A percentile compares a stretch with the other conserved stretches of the same genome.
Evolutionary conservation across 2,888 invertebrate species (phyloP).

Genomic region (Schizaphis graminum): DNA sequence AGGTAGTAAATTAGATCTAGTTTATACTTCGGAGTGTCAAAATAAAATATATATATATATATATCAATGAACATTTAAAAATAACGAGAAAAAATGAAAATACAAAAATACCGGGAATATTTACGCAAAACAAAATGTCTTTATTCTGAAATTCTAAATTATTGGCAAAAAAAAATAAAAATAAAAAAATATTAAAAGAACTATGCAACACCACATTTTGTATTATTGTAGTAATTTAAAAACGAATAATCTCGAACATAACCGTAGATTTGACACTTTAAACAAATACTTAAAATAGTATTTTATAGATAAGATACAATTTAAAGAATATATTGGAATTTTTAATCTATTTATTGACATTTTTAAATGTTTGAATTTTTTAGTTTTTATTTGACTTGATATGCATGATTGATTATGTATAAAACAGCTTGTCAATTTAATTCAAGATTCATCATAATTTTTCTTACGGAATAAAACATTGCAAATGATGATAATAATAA

Average conservation of each 20-base stretch:
- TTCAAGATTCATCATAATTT: neutral
- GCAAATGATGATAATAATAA: too few relatives aligned
- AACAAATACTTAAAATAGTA: neutral
- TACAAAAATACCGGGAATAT: neutral
- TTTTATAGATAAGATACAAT: neutral
- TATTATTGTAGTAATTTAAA: neutral
- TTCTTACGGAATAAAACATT: neutral
- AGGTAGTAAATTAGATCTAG: neutral
- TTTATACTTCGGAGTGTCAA: neutral
- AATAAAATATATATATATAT: neutral
- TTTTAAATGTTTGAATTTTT: neutral
- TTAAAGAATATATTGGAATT: neutral
- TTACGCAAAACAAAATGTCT: neutral
- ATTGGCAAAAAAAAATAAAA: neutral
- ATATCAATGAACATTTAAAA: neutral
- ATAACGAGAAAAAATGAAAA: neutral
- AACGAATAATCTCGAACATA: neutral
- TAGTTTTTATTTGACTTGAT: neutral
- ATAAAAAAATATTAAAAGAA: too few relatives aligned
- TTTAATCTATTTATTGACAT: neutral
- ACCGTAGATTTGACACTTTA: neutral
- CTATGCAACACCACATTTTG: neutral
- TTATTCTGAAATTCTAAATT: neutral
- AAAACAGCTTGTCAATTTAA: neutral
- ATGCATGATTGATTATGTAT: neutral